A percentile compares a stretch with the other conserved stretches of the same genome.
Conservation (phyloP, 2,113 vertebrate species). For the Ovis aries region DNA sequence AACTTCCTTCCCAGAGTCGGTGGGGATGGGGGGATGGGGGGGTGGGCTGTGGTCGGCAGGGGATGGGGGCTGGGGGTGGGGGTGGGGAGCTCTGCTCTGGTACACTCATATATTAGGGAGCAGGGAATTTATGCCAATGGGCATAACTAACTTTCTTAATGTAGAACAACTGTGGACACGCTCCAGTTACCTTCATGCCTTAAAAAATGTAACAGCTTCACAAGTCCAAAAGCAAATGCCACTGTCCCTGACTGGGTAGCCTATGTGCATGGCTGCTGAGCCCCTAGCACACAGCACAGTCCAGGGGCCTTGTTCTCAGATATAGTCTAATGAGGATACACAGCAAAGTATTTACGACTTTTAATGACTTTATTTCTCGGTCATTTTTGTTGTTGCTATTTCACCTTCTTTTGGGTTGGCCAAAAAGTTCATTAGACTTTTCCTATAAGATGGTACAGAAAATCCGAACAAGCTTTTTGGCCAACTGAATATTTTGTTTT, state of each 20-base stretch:
- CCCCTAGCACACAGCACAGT: conserved; percentile 18
- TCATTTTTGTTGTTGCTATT: neutral
- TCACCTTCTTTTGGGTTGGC: neutral
- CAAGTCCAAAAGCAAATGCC: neutral
- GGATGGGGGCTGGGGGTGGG: neutral
- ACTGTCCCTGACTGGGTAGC: neutral
- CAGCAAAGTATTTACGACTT: neutral
- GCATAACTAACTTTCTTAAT: conserved; percentile 43
- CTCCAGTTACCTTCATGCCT: conserved; percentile 46
- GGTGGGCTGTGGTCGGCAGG: neutral
- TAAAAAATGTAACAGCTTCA: conserved; percentile 30
- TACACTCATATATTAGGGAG: conserved; percentile 2
- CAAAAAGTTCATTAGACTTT: neutral
- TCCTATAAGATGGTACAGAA: neutral
- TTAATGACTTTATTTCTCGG: conserved; percentile 38
- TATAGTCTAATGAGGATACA: conserved; percentile 26
- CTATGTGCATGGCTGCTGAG: neutral
- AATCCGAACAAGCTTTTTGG: neutral
- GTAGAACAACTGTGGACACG: conserved; percentile 52
- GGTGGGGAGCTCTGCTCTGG: neutral
- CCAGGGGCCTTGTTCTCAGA: conserved; percentile 49
- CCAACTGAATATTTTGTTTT: neutral
- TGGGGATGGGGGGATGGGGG: neutral
- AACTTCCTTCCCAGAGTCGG: conserved; percentile 12
- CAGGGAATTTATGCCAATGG: conserved; percentile 4